Conservation (phyloP, 2,797 vertebrate genomes). For the Erithacus rubecula region DNA sequence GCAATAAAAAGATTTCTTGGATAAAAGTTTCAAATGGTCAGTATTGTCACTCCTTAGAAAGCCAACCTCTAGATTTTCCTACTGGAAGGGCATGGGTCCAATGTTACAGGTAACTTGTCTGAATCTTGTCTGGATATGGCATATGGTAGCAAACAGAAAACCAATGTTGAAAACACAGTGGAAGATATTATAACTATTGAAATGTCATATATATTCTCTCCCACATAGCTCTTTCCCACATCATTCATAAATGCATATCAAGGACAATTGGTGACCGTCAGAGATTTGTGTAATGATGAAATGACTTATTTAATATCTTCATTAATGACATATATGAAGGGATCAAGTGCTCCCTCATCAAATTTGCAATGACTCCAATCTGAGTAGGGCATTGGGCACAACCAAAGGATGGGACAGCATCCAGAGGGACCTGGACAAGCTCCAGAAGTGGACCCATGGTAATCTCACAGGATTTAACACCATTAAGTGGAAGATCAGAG, state of each 20-base stretch:
- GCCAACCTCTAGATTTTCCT: background rate
- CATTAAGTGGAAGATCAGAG: background rate
- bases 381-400: background rate
- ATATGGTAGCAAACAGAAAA: background rate
- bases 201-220: background rate
- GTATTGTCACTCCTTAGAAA: background rate
- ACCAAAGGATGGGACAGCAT: fast-evolving
- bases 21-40: background rate
- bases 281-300: background rate
- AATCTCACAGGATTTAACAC: background rate
- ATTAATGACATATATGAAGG: background rate
- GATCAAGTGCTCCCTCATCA: background rate
- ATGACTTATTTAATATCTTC: background rate
- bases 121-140: background rate
- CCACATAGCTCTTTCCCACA: background rate
- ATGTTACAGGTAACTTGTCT: background rate
- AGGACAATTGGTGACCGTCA: background rate
- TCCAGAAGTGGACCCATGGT: background rate
- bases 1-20: background rate
- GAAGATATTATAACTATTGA: background rate
- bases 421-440: background rate
- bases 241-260: background rate
- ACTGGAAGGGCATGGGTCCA: background rate
- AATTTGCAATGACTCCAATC: background rate
- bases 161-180: background rate